Conservation (phyloP, 2,888 invertebrate genomes). For the Tetranychus truncatus region DNA sequence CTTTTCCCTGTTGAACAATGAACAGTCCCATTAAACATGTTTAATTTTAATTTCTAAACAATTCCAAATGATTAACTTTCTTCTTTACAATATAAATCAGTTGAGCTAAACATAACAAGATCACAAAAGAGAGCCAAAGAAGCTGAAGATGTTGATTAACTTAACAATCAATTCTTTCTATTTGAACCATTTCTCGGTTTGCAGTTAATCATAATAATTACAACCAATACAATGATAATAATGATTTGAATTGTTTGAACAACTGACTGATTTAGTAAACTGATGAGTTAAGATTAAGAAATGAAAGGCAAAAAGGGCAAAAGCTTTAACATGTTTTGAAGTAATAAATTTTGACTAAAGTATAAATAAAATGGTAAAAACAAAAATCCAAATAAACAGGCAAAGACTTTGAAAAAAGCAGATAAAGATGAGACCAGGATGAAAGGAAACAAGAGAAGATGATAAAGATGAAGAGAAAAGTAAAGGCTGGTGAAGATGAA, state of each 20-base stretch:
- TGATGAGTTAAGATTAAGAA: not conserved
- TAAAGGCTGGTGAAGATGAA: not conserved
- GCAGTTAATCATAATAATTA: too few species aligned
- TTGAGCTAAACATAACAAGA: too few species aligned
- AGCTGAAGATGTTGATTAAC: too few species aligned
- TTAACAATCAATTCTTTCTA: too few species aligned
- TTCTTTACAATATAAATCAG: not conserved
- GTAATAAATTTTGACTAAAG: slow-evolving; percentile 4
- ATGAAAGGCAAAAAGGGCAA: not conserved
- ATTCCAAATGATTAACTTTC: not conserved
- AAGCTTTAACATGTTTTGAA: slow-evolving; percentile 4
- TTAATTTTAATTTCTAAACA: not conserved
- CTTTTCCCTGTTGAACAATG: too few species aligned
- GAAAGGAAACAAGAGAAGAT: not conserved
- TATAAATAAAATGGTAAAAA: not conserved
- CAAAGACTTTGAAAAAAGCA: not conserved
- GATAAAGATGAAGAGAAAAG: not conserved
- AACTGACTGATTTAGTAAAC: not conserved
- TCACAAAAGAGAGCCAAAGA: too few species aligned
- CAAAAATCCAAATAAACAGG: not conserved
- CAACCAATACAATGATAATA: too few species aligned
- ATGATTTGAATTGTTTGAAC: not conserved
- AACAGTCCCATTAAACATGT: too few species aligned
- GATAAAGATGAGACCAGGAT: not conserved
- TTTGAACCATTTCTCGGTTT: too few species aligned